Conservation (phyloP, 2,797 vertebrate genomes). For the Amblyraja radiata region DNA sequence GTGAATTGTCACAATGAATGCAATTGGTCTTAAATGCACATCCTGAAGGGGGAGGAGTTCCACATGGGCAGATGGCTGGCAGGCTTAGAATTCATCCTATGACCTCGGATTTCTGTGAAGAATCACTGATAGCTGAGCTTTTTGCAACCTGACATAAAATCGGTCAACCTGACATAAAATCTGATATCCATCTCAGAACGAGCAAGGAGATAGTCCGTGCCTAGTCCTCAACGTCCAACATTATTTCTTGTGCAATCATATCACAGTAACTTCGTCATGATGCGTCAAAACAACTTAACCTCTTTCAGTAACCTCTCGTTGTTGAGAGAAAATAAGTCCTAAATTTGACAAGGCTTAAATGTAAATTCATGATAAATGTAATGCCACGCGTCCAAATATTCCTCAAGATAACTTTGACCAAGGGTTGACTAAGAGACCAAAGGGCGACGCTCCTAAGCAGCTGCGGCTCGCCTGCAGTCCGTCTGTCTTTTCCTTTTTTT, state of each 20-base stretch:
- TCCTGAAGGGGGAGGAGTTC: background rate
- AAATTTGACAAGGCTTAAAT: background rate
- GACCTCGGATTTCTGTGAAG: background rate
- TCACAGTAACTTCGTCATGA: background rate
- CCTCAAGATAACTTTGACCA: background rate
- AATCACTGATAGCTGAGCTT: background rate
- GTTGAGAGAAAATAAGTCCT: background rate
- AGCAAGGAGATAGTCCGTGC: background rate
- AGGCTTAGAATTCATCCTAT: background rate
- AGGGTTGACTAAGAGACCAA: too few species aligned
- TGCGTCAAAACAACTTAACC: background rate
- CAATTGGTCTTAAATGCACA: background rate
- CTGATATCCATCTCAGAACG: background rate
- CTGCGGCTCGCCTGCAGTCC: too few species aligned
- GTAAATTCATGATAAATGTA: background rate
- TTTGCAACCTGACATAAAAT: too few species aligned
- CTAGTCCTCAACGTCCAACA: background rate
- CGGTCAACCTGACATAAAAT: background rate
- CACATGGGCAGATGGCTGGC: background rate
- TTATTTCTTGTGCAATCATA: background rate
- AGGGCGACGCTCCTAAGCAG: too few species aligned
- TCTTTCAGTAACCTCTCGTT: background rate
- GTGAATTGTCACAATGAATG: background rate
- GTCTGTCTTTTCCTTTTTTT: too few species aligned
- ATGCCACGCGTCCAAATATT: background rate